A percentile compares a stretch with the other conserved stretches of the same genome.
Evolutionary conservation across 2,113 vertebrate genomes (phyloP).

Genomic region (Vulpes ferrilata): DNA sequence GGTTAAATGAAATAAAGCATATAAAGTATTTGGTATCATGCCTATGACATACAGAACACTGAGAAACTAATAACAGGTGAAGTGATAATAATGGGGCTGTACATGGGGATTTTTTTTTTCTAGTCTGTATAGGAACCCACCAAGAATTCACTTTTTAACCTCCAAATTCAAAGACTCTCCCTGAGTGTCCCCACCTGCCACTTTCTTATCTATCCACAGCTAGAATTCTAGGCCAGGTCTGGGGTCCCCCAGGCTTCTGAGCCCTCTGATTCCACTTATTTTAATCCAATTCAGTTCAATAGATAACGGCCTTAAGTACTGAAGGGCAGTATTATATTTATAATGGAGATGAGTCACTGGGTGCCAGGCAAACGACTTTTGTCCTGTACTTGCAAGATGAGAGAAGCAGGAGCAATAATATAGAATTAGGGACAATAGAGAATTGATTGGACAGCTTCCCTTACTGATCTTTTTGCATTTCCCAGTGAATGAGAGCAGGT

Average conservation of each 20-base stretch:
- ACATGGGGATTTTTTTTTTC: not conserved
- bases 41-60: not conserved
- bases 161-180: not conserved
- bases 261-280: not conserved
- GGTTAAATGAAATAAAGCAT: not conserved
- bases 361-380: not conserved
- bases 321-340: not conserved
- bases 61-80: not conserved
- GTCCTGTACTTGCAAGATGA: not conserved
- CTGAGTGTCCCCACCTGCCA: not conserved
- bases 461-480: too few relatives aligned
- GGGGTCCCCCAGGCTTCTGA: not conserved
- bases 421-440: not conserved
- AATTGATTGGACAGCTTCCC: not conserved
- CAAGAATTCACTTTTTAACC: not conserved
- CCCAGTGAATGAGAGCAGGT: not conserved
- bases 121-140: not conserved
- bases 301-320: not conserved
- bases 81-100: not conserved
- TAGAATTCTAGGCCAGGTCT: not conserved
- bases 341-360: not conserved
- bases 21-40: not conserved
- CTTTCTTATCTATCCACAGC: not conserved
- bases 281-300: not conserved
- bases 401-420: not conserved